These are phyloP conservation scores for Sericinus montela DNA, from an alignment of 2,888 invertebrate species.

Conservation along the genomic window DNA sequence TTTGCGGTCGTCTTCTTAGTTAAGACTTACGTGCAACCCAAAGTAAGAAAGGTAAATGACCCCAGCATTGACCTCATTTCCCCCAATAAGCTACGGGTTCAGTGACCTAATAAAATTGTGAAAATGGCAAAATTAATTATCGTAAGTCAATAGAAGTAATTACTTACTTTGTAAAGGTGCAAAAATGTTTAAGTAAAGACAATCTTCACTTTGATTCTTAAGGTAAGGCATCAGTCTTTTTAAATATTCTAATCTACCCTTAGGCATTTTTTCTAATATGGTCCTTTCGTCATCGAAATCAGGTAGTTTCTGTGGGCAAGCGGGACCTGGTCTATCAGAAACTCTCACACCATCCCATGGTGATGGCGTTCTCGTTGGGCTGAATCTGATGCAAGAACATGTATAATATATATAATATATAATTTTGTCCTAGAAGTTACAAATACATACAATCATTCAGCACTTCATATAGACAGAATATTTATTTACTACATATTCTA, in stretches of 20 bases:
- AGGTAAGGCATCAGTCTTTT: slow-evolving; percentile 93
- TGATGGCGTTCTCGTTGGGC: slow-evolving; percentile 94
- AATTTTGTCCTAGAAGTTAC: too few species aligned
- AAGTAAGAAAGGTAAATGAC: too few species aligned
- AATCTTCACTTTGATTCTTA: slow-evolving; percentile 97
- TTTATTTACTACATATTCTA: too few species aligned
- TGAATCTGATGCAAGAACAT: slow-evolving; percentile 81
- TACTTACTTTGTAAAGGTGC: slow-evolving; percentile 95
- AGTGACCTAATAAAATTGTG: too few species aligned
- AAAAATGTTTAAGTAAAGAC: slow-evolving; percentile 98
- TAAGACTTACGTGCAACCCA: too few species aligned
- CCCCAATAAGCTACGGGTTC: too few species aligned
- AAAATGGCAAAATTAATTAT: too few species aligned
- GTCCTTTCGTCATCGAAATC: slow-evolving; percentile 90
- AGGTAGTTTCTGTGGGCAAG: slow-evolving; percentile 94
- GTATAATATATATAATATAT: too few species aligned
- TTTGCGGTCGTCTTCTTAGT: too few species aligned
- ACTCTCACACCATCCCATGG: slow-evolving; percentile 94
- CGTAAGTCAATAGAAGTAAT: not conserved
- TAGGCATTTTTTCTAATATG: slow-evolving; percentile 91
- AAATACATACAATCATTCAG: too few species aligned
- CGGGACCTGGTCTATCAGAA: slow-evolving; percentile 89
- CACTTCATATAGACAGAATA: too few species aligned
- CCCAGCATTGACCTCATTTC: too few species aligned
- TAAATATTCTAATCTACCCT: slow-evolving; percentile 93